A percentile compares a stretch with the other conserved stretches of the same genome.
phyloP scores from a whole-genome alignment of 2,888 invertebrate genomes.

The Drosophila putrida region DNA sequence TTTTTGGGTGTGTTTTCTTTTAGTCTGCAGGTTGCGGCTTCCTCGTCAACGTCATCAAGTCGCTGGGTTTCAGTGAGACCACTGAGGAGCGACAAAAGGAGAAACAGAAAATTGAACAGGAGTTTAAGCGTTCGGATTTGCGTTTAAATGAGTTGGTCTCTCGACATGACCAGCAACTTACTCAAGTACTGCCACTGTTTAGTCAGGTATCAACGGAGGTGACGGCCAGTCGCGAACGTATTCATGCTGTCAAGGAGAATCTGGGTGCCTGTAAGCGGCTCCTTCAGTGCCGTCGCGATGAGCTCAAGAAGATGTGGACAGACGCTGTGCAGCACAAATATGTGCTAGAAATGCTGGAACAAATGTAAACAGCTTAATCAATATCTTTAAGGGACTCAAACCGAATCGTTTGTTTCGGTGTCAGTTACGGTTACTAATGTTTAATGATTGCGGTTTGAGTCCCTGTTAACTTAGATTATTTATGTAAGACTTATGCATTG shows the following conservation, averaged over 20 bases:
- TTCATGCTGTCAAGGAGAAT: slow-evolving; percentile 92
- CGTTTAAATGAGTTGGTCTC: slow-evolving; percentile 95
- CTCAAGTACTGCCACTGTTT: slow-evolving; percentile 89
- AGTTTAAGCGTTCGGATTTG: slow-evolving; percentile 96
- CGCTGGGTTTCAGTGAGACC: slow-evolving; percentile 96
- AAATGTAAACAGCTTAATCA: slow-evolving; percentile 87
- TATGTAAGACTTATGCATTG: background rate
- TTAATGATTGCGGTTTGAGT: no score
- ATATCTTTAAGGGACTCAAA: no score
- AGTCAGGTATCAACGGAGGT: slow-evolving; percentile 91
- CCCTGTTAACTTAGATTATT: no score
- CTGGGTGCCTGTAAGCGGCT: slow-evolving; percentile 93
- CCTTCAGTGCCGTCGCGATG: slow-evolving; percentile 95
- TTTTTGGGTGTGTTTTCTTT: slow-evolving; percentile 17
- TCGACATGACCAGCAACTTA: slow-evolving; percentile 94
- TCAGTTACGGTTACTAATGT: no score
- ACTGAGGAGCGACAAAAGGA: slow-evolving; percentile 97
- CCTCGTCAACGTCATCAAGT: slow-evolving; percentile 97
- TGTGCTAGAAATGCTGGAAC: slow-evolving; percentile 94
- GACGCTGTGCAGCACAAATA: slow-evolving; percentile 98
- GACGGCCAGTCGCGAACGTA: slow-evolving; percentile 91
- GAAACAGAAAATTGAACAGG: slow-evolving; percentile 96
- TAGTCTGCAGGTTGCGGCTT: slow-evolving; percentile 91
- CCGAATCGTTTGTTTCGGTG: no score
- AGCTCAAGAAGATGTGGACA: slow-evolving; percentile 96